Evolutionary conservation across 2,888 invertebrate species (phyloP).

Genomic region (Plebejus melissa): DNA sequence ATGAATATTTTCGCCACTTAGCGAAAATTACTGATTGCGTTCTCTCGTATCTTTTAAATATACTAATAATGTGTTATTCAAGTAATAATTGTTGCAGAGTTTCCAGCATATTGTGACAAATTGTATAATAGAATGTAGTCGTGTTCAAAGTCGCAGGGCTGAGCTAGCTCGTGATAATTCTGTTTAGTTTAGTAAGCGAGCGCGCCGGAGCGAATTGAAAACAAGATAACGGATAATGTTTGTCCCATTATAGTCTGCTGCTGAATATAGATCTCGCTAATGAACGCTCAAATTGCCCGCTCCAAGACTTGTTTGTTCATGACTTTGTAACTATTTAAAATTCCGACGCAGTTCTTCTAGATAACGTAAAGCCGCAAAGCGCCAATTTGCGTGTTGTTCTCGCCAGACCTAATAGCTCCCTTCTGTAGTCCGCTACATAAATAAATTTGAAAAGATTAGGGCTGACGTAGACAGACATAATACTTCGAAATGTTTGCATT

Average conservation of each 20-base stretch:
- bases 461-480: background rate
- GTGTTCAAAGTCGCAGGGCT: background rate
- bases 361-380: background rate
- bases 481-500: background rate
- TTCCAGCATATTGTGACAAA: background rate
- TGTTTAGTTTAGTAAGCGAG: slow-evolving; percentile 8
- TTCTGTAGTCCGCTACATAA: background rate
- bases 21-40: background rate
- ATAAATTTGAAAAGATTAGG: background rate
- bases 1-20: background rate
- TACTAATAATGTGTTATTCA: background rate
- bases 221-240: slow-evolving; percentile 19
- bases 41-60: background rate
- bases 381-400: slow-evolving; percentile 5
- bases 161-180: slow-evolving; percentile 11
- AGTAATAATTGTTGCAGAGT: background rate
- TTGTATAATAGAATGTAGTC: background rate
- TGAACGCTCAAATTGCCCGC: background rate
- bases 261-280: slow-evolving; percentile 16
- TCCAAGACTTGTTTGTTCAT: slow-evolving; percentile 13
- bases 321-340: slow-evolving; percentile 13
- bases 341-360: slow-evolving; percentile 5
- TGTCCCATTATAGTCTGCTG: slow-evolving; percentile 15
- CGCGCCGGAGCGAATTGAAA: slow-evolving; percentile 16
- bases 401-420: background rate